Percentiles rank a stretch among this genome's conserved stretches.
phyloP scores from a whole-genome alignment of 64 coral and sea anemone species.

The Orbicella faveolata region DNA sequence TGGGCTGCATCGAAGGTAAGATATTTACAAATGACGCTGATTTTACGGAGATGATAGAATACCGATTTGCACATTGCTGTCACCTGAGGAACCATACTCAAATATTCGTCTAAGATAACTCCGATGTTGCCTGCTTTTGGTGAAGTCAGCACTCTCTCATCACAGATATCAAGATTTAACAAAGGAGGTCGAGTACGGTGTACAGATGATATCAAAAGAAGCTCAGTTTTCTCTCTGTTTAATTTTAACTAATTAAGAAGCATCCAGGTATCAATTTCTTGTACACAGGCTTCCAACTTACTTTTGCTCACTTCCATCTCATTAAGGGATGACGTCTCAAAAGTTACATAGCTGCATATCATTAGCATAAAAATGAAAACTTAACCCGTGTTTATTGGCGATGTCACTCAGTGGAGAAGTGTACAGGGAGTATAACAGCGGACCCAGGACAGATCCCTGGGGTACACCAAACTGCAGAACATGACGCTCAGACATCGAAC shows the following conservation, averaged over 20 bases:
- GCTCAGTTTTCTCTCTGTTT: conserved; percentile 30
- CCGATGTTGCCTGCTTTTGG: conserved; percentile 5
- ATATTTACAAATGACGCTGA: conserved; percentile 9
- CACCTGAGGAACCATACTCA: background rate
- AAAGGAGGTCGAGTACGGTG: background rate
- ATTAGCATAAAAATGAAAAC: conserved; percentile 12
- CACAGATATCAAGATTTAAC: background rate
- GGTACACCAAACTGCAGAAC: background rate
- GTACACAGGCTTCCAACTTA: conserved; percentile 2
- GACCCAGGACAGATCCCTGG: background rate
- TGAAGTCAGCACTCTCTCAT: background rate
- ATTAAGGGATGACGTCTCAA: too few relatives aligned
- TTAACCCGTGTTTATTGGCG: background rate
- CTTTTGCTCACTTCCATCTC: background rate
- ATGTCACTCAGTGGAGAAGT: background rate
- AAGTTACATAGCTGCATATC: background rate
- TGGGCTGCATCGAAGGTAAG: conserved; percentile 3
- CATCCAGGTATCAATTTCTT: conserved; percentile 25
- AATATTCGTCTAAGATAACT: background rate
- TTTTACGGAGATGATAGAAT: conserved; percentile 22
- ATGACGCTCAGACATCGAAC: background rate
- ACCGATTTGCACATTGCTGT: conserved; percentile 5
- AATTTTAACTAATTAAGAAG: conserved; percentile 14
- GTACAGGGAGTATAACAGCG: background rate
- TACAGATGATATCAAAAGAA: background rate